These are phyloP conservation scores for Micromussa lordhowensis DNA, from an alignment of 92 coral and sea anemone genomes.

Conservation along the genomic window DNA sequence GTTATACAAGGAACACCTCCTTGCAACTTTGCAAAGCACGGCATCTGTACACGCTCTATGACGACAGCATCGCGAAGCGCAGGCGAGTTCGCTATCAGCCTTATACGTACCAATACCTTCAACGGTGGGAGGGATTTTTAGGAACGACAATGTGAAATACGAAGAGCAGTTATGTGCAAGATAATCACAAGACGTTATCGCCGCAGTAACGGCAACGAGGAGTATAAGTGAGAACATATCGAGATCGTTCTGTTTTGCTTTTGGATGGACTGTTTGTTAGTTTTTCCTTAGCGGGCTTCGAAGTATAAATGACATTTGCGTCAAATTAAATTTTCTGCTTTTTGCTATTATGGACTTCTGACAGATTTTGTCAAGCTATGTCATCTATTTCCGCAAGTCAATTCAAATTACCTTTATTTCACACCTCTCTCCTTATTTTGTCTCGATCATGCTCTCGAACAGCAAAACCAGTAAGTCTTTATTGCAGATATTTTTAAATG, in stretches of 20 bases:
- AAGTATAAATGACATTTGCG: background rate
- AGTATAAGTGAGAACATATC: background rate
- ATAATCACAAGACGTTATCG: background rate
- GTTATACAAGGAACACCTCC: background rate
- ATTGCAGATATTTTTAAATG: background rate
- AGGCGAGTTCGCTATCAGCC: background rate
- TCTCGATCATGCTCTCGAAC: background rate
- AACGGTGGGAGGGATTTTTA: background rate
- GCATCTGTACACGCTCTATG: background rate
- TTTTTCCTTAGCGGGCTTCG: background rate
- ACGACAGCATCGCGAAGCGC: background rate
- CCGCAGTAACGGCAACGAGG: background rate
- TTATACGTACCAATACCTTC: background rate
- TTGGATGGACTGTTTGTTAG: background rate
- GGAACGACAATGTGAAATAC: background rate
- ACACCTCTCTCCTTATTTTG: background rate
- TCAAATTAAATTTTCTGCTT: background rate
- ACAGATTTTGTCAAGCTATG: background rate
- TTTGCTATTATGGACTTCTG: background rate
- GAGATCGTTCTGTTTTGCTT: background rate
- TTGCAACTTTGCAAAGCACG: background rate
- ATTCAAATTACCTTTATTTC: background rate
- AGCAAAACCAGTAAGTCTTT: background rate
- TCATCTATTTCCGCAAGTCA: background rate
- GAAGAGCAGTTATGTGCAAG: background rate